phyloP scores from a whole-genome alignment of 2,888 invertebrate species.

The Tubiluchus corallicola region DNA sequence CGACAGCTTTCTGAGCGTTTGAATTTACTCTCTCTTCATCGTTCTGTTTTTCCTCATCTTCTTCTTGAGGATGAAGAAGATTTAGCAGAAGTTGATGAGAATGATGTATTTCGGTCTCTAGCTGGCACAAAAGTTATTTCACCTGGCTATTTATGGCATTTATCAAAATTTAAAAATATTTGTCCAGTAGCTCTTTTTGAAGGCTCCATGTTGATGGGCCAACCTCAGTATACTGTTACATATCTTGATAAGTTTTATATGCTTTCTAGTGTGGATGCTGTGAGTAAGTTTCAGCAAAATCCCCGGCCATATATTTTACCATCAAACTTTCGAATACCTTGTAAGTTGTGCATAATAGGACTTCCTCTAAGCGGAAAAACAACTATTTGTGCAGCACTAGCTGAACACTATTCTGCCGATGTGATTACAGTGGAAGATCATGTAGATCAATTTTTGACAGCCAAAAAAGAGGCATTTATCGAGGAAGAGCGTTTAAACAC shows the following conservation, averaged over 20 bases:
- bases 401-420: background rate
- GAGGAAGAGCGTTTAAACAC: background rate
- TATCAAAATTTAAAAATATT: background rate
- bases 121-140: background rate
- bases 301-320: background rate
- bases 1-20: slow-evolving; percentile 13
- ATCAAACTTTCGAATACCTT: background rate
- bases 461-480: background rate
- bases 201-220: background rate
- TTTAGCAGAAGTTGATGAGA: background rate
- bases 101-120: background rate
- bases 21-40: background rate
- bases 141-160: background rate
- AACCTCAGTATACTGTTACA: background rate
- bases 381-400: background rate
- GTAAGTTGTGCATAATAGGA: background rate
- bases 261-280: background rate
- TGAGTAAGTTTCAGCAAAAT: background rate
- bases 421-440: background rate
- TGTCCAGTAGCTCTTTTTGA: background rate
- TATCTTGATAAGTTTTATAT: background rate
- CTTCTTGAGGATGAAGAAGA: background rate
- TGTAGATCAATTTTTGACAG: background rate
- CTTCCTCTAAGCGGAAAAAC: background rate
- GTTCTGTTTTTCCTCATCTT: background rate